Evolutionary conservation across 2,113 vertebrate genomes (phyloP), one percentile per base, ranked within the genome.

Genomic region (Sisor rabdophorus): DNA sequence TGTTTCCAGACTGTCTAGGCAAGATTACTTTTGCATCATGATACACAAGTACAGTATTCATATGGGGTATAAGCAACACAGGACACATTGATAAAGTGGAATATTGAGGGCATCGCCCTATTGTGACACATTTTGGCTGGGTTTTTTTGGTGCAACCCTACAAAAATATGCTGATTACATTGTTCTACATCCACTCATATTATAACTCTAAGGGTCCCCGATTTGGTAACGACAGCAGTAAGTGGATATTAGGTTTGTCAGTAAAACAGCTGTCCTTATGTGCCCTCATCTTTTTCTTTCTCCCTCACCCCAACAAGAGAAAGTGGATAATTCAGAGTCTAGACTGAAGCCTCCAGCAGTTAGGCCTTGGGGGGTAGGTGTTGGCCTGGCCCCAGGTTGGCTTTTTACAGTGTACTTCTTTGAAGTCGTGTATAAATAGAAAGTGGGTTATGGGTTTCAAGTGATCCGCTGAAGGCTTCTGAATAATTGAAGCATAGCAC

Each of bases 391-490:
- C 8, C 22, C 59, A 71, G 65, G 26, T 71, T 78, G 75, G 26
- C 73, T 59, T 76, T 79, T 75, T 79, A 64, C 71, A 58, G 63
- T 75, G 69, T 70, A 40, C 59, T 82, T 69, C 56, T 71, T 77
- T 74, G 71, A 82, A 77, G 64, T 83, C 52, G 12, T 63, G 61
- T 77, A 80, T 79, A 80, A 71, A 80, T 80, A 80, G 70, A 58
- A 69, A 75, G 56, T 73, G 40, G 70, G 48, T 73, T 81, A 71
- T 76, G 67, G 67, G 79, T 76, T 80, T 69, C 55, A 70, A 76
- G 63, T 79, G 63, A 63, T 79, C 77, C 30, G 55, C 77, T 73
- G 60, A 40, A 77, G 56, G 32, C 52, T 36, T 77, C 30, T 64
- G 50, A 76, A 79, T 56, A 77, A 76, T 76, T 64, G 36, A 76